Percentiles rank a stretch among this genome's conserved stretches.
Conservation (phyloP, 2,888 invertebrate genomes). For the Dicycla oo region DNA sequence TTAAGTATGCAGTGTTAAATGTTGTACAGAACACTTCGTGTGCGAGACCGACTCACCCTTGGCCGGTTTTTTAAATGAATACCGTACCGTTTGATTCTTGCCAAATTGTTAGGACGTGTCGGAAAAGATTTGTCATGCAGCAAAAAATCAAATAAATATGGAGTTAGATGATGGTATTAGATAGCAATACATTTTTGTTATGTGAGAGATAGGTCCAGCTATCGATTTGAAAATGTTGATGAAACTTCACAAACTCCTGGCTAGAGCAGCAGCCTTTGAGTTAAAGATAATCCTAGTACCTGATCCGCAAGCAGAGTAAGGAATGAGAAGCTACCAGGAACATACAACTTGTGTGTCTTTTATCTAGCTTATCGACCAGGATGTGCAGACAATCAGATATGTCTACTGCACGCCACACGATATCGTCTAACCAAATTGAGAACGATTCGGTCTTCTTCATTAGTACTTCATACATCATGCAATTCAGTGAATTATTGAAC, state of each 20-base stretch:
- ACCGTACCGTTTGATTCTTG: constrained; percentile 40
- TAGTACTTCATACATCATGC: not conserved
- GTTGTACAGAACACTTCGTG: too few relatives aligned
- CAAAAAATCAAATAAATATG: constrained; percentile 23
- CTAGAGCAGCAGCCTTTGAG: not conserved
- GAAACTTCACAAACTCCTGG: not conserved
- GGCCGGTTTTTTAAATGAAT: too few relatives aligned
- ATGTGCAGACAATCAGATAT: not conserved
- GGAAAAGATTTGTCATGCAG: constrained; percentile 23
- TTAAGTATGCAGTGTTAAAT: too few relatives aligned
- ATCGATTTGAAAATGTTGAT: not conserved
- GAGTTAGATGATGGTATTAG: not conserved
- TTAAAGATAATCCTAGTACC: not conserved
- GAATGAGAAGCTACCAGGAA: not conserved
- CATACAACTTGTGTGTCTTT: not conserved
- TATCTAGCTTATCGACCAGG: not conserved
- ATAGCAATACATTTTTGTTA: not conserved
- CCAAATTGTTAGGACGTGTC: constrained; percentile 29
- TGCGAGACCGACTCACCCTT: too few relatives aligned
- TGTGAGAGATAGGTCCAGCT: not conserved
- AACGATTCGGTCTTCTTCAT: too few relatives aligned
- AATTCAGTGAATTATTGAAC: not conserved
- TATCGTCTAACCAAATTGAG: constrained; percentile 3
- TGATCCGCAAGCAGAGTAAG: not conserved
- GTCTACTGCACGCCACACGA: constrained; percentile 6